phyloP scores from a whole-genome alignment of 2,113 vertebrate genomes.

The Trichomycterus rosablanca region DNA sequence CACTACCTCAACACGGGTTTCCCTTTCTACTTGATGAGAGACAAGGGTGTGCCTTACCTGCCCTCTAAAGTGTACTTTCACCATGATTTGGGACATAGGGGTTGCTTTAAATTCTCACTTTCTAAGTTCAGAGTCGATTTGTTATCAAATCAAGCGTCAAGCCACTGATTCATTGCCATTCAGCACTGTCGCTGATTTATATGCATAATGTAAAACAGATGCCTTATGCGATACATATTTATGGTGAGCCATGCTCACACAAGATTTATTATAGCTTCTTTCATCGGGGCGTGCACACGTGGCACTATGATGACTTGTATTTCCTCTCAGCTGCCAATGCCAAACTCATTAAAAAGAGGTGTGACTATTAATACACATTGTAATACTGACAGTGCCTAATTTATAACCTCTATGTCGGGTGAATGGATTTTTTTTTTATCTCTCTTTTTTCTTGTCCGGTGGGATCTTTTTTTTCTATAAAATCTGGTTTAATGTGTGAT shows the following conservation, averaged over 20 bases:
- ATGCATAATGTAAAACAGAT: slow-evolving; percentile 99
- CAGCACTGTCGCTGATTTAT: slow-evolving; percentile 97
- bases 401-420: slow-evolving; percentile 91
- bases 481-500: slow-evolving; percentile 12
- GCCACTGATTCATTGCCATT: slow-evolving; percentile 99
- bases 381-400: slow-evolving; percentile 99
- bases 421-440: slow-evolving; percentile 58
- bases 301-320: slow-evolving; percentile 98
- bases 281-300: slow-evolving; percentile 96
- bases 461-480: slow-evolving; percentile 63
- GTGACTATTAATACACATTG: slow-evolving; percentile 99
- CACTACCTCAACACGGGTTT: slow-evolving; percentile 29
- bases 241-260: slow-evolving; percentile 97
- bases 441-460: slow-evolving; percentile 71
- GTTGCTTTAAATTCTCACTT: slow-evolving; percentile 94
- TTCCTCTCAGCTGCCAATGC: slow-evolving; percentile 99
- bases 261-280: slow-evolving; percentile 99
- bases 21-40: slow-evolving; percentile 47
- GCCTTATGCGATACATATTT: slow-evolving; percentile 99
- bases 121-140: slow-evolving; percentile 98
- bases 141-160: slow-evolving; percentile 99
- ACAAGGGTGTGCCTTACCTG: slow-evolving; percentile 68
- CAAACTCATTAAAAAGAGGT: slow-evolving; percentile 99
- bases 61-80: slow-evolving; percentile 28
- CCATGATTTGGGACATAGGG: slow-evolving; percentile 59